Percentiles rank a stretch among this genome's conserved stretches.
These are phyloP conservation scores for Tringa solitaria DNA, from an alignment of 2,113 vertebrate species.

Conservation along the genomic window DNA sequence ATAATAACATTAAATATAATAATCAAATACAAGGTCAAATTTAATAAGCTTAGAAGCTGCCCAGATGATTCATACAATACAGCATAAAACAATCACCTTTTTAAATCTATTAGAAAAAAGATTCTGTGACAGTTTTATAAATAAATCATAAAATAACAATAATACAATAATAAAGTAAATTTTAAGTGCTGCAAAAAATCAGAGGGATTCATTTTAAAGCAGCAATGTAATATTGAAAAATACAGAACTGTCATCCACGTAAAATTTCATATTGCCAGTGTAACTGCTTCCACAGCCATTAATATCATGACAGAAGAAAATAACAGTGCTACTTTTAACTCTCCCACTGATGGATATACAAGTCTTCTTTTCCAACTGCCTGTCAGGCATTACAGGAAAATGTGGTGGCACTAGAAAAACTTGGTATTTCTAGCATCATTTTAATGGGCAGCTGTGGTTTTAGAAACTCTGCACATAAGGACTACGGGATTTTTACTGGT, in stretches of 20 bases:
- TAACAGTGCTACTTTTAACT: not conserved
- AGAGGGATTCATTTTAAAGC: not conserved
- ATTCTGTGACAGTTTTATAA: not conserved
- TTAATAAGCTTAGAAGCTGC: not conserved
- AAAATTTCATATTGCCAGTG: not conserved
- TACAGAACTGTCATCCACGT: not conserved
- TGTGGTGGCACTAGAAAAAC: not conserved
- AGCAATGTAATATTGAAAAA: not conserved
- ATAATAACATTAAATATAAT: not conserved
- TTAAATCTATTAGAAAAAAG: not conserved
- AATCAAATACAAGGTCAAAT: not conserved
- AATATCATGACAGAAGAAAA: not conserved
- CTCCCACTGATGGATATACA: not conserved
- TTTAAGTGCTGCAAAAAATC: not conserved
- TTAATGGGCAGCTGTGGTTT: not conserved
- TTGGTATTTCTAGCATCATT: not conserved
- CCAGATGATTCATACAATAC: not conserved
- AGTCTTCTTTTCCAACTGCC: not conserved
- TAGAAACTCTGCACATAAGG: not conserved
- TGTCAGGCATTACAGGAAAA: not conserved
- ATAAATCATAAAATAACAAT: not conserved
- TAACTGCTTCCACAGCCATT: not conserved
- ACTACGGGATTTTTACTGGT: not conserved
- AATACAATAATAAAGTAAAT: not conserved
- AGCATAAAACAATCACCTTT: not conserved